Base-by-base conservation (phyloP, 1,140 invertebrate species). In the Euwallacea similis region DNA sequence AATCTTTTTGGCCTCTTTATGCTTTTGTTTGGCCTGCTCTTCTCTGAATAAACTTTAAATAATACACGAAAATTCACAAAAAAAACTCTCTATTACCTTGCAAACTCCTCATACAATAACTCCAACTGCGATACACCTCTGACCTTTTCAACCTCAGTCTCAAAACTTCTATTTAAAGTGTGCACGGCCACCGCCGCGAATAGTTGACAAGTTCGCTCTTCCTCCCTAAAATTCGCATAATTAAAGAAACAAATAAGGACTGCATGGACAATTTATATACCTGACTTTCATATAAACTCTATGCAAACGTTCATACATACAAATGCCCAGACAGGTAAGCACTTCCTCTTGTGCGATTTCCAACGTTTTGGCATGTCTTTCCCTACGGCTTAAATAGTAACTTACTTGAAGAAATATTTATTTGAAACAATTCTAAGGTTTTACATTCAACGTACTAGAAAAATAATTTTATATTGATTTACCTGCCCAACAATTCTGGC, bases 341-440 rank as follows among this genome's bases (percentile, higher is more conserved):
- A 97, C 94, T 85, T 98, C 95, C 83, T 97, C 94, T 84, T 98
- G 95, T 76, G 95, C 95, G 77, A 96, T 95, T 85, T 97, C 95
- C 72, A 97, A 81, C 7, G 95, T 97, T 84, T 97, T 97, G 0
- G 95, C 95, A 83, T 97, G 95, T 62, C 95, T 86, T 81, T 97
- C 95, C 66, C 94, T 87, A 73, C 83, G 85, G 81, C 84, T 84
- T 41, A 60, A 60, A 9, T 10, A 58, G 9, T 33, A 56, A 42
- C 2, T 10, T 21, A 33, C 21, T 33, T 33, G 21, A 33, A 33
- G 21, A 33, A 33, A 33, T 33, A 33, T 33, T 33, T 33, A 33
- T 33, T 33, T 33, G 21, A 33, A 33, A 33, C 21, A 33, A 33
- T 33, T 33, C 21, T 33, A 2, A 33, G 21, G 4, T 33, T 33